These are phyloP conservation scores for Sebastes melanostomus DNA, from an alignment of 2,797 vertebrate species.

Conservation along the genomic window DNA sequence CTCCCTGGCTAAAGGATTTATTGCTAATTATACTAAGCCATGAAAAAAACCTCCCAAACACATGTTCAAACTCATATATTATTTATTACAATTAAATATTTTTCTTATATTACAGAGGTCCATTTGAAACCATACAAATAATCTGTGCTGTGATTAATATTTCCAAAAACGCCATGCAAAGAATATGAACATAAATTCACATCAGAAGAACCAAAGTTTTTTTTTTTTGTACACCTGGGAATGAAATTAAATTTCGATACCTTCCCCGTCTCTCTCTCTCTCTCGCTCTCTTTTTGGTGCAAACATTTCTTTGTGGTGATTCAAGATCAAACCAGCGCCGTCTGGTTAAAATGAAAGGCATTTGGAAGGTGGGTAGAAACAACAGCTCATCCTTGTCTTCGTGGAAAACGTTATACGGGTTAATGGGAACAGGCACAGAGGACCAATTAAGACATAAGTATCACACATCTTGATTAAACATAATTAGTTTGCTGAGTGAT, in stretches of 20 bases:
- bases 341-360: conserved; percentile 72
- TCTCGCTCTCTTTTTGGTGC: conserved; percentile 69
- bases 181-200: conserved; percentile 78
- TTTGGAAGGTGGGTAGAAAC: conserved; percentile 69
- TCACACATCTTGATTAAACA: conserved; percentile 69
- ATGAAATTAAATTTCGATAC: conserved; percentile 57
- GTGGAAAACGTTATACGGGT: conserved; percentile 54
- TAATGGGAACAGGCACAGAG: conserved; percentile 80
- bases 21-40: not conserved
- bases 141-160: conserved; percentile 85
- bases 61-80: conserved; percentile 85
- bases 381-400: conserved; percentile 38
- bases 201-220: conserved; percentile 72
- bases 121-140: conserved; percentile 88
- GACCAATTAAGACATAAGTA: conserved; percentile 79
- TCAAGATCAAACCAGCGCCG: conserved; percentile 64
- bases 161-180: conserved; percentile 84
- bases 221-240: conserved; percentile 74
- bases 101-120: conserved; percentile 87
- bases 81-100: conserved; percentile 91
- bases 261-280: not conserved
- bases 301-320: conserved; percentile 65
- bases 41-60: conserved; percentile 17
- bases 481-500: conserved; percentile 61
- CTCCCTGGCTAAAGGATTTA: not conserved